Evolutionary conservation across 2,888 invertebrate genomes (phyloP), one percentile per base, ranked within the genome.

Genomic region (Cheilosia urbana): DNA sequence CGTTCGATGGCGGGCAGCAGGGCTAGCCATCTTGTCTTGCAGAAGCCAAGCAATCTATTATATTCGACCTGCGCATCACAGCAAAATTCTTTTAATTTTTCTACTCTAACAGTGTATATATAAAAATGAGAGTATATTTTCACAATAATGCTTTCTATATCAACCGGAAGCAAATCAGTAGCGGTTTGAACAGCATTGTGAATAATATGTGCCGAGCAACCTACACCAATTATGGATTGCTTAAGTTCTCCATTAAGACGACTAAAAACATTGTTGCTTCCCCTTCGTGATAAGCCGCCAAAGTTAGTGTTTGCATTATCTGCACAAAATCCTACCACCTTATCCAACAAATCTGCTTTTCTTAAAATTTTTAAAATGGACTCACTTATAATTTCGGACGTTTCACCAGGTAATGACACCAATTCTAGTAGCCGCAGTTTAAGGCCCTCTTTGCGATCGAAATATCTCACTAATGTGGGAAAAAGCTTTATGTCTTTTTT

Each of bases 401-500:
- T 69, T 69, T 77, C 53, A 11, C 60, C 77, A 30, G 62, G 62
- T 13, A 77, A 49, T 30, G 58, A 68, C 13, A 62, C 2, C 24
- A 77, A 53, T 27, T 68, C 51, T 34, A 62, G 45, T 0, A 77
- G 19, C 53, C 42, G 60, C 13, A 68, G 37, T 27, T 55, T 42
- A 19, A 63, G 15, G 4, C 24, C 45, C 7, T 45, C 11, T 45
- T 40, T 72, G 13, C 15, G 21, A 57, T 77, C 53, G 19, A 77
- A 77, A 51, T 69, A 69, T 55, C 69, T 45, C 19, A 69, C 45
- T 11, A 77, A 60, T 34, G 60, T 62, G 17, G 53, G 69, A 55
- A 78, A 71, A 37, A 71, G 5, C n/a, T 78, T 63, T n/a, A 65
- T 55, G 13, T 51, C 60, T 66, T 49, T 65, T 55, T 75, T 45